A percentile compares a stretch with the other conserved stretches of the same genome.
Evolutionary conservation across 2,113 vertebrate species (phyloP).

Genomic region (Aspiorhynchus laticeps): DNA sequence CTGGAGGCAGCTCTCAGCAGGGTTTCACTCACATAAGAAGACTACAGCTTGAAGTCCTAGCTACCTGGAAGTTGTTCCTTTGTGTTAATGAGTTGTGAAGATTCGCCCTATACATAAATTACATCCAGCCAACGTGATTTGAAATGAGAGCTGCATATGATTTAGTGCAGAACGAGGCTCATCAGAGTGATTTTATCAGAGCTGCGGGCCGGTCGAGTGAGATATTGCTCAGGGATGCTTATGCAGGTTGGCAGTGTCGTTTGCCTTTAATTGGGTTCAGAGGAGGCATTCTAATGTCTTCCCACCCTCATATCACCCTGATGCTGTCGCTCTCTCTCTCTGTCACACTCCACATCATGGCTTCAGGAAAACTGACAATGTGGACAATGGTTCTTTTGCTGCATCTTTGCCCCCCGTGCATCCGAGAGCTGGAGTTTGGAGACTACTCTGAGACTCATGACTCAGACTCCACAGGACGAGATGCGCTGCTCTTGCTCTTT

Average conservation of each 20-base stretch:
- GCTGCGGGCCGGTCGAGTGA: conserved; percentile 33
- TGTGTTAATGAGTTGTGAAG: background rate
- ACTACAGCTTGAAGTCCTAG: background rate
- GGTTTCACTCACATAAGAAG: background rate
- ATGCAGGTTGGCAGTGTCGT: conserved; percentile 30
- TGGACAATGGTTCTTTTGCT: background rate
- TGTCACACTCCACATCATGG: conserved; percentile 34
- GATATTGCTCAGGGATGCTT: conserved; percentile 40
- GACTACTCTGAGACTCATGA: conserved; percentile 20
- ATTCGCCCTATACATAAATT: background rate
- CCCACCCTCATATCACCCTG: conserved; percentile 7
- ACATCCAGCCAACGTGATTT: background rate
- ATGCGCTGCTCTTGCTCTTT: background rate
- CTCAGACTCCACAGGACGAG: background rate
- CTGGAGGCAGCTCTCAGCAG: background rate
- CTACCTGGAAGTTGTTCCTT: background rate
- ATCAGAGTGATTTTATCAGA: conserved; percentile 46
- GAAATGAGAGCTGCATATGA: background rate
- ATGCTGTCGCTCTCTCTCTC: conserved; percentile 3
- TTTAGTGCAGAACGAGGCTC: background rate
- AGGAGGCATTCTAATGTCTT: conserved; percentile 26
- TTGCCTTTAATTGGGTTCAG: conserved; percentile 50
- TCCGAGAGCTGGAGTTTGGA: background rate
- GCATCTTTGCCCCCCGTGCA: background rate
- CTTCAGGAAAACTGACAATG: conserved; percentile 3